Evolutionary conservation across 2,113 vertebrate species (phyloP), one percentile per base, ranked within the genome.

Genomic region (Lepus timidus): DNA sequence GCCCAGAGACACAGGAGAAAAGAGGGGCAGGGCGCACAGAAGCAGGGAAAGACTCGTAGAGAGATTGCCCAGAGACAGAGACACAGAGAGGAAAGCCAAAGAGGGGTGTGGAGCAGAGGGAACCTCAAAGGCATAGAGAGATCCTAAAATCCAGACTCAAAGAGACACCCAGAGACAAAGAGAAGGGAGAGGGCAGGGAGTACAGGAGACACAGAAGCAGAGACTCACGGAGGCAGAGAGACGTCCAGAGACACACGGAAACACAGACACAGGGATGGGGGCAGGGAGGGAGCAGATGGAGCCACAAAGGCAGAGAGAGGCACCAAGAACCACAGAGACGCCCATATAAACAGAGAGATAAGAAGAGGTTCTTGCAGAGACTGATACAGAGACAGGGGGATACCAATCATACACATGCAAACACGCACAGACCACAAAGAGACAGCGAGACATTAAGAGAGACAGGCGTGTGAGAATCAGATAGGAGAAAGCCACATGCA

Each of bases 201-300:
- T 49, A 85, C 85, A 92, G 95, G 93, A 93, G 93, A 96, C 96
- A 86, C 80, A 97, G 98, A 97, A 97, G 96, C 94, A 97, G 96
- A 94, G 97, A 98, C 88, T 94, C 97, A 98, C 96, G 98, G 97
- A 97, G 96, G 88, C 92, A 89, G 96, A 98, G 98, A 98, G 96
- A 78, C 88, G 83, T 74, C 73, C 97, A 98, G 97, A 97, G 97
- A 97, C 31, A 96, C 95, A 96, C 90, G 95, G 70, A 93, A 25
- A 79, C 51, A 55, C 3, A 65, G 93, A 93, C 75, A 89, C 85
- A 79, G 70, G 73, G 44, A 97, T 96, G 96, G 96, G 90, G 91
- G 89, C 73, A 75, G 95, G 94, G 89, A 97, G 95, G 96, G 97
- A 97, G 91, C 78, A 92, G 95, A 97, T 95, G 96, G 97, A 91